Conservation (phyloP, 2,113 vertebrate genomes). For the Phyllostomus discolor region DNA sequence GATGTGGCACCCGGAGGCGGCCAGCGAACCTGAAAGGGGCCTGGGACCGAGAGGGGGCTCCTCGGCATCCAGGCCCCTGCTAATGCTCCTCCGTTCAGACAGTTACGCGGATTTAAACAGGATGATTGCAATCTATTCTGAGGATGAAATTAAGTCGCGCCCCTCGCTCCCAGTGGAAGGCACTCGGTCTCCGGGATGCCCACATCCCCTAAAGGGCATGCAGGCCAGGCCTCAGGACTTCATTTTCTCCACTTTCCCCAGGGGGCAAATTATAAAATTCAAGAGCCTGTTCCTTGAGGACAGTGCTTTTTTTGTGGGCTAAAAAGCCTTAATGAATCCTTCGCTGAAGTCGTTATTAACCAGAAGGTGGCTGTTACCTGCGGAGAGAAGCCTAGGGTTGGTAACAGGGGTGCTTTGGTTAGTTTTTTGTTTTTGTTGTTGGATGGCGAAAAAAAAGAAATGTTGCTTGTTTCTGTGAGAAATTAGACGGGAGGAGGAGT, state of each 20-base stretch:
- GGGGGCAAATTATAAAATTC: background rate
- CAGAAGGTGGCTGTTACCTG: background rate
- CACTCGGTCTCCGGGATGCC: background rate
- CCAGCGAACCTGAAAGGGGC: background rate
- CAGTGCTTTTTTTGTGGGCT: background rate
- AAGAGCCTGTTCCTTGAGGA: background rate
- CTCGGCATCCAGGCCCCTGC: background rate
- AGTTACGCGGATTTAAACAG: background rate
- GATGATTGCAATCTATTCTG: background rate
- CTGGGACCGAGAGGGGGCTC: background rate
- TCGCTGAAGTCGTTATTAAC: background rate
- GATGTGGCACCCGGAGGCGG: slow-evolving; percentile 68
- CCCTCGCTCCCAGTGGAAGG: background rate
- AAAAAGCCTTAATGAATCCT: background rate
- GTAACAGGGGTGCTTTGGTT: background rate
- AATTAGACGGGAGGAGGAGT: background rate
- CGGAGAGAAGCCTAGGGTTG: background rate
- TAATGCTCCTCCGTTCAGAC: background rate
- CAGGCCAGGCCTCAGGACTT: background rate
- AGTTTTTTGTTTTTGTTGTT: background rate
- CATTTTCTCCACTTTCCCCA: background rate
- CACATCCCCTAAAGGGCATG: background rate
- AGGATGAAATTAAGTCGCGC: background rate
- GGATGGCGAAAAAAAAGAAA: background rate
- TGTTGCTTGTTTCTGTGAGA: background rate